Conservation (phyloP, 2,113 vertebrate species). For the Sylvia atricapilla region DNA sequence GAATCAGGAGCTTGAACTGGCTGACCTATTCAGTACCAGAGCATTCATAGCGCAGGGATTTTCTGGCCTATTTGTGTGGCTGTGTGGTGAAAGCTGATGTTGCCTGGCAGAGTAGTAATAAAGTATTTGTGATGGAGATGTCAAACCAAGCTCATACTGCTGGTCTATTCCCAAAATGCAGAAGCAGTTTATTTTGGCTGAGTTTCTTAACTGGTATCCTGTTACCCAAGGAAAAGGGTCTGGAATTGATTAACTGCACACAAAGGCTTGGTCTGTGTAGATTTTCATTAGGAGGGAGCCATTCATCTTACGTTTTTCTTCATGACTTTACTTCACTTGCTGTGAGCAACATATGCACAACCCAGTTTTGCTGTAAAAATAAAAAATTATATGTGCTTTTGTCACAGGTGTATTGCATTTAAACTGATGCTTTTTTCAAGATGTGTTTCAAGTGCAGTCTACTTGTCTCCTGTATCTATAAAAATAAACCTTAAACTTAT, state of each 20-base stretch:
- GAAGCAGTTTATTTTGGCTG: slow-evolving; percentile 42
- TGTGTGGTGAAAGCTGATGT: background rate
- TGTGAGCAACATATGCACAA: background rate
- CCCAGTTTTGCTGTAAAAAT: background rate
- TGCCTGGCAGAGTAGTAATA: background rate
- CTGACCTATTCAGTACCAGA: background rate
- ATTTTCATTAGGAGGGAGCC: background rate
- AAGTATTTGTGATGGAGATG: background rate
- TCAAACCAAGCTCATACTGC: slow-evolving; percentile 9
- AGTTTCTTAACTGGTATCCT: background rate
- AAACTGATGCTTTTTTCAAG: background rate
- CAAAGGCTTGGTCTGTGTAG: slow-evolving; percentile 7
- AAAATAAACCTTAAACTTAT: background rate
- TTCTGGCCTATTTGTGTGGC: background rate
- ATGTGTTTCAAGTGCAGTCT: background rate
- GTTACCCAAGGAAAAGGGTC: slow-evolving; percentile 7
- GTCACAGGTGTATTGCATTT: background rate
- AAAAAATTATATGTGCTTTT: background rate
- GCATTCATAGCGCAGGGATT: background rate
- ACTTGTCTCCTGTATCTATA: background rate
- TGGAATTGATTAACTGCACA: slow-evolving; percentile 43
- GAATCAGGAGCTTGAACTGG: background rate
- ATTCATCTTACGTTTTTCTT: background rate
- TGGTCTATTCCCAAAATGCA: slow-evolving; percentile 12
- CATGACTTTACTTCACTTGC: background rate